Base-by-base conservation (phyloP, 2,113 vertebrate species). In the Hemiprocne comata region DNA sequence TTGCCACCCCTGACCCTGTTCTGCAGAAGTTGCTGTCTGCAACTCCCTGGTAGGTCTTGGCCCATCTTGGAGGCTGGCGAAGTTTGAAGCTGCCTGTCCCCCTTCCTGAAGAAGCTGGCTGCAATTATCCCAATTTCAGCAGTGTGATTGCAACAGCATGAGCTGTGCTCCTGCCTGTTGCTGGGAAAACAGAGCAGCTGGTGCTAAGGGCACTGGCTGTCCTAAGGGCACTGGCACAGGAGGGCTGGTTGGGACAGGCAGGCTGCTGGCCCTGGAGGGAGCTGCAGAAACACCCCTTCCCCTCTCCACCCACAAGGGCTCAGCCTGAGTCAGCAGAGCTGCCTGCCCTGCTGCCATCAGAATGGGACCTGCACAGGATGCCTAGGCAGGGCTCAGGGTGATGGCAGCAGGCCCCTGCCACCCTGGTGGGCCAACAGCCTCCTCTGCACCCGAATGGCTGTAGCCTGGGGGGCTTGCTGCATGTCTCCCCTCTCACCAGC, bases 241-340 rank as follows among this genome's bases (percentile, higher is more conserved):
- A 55, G 36, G 44, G 13, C 23, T 38, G 12, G 58, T 33, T 60
- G 1, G 1, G 54, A 55, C 5, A 48, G n/a, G 21, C 4, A 3
- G 33, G 44, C 26, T 90, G 62, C 50, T 79, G 71, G 46, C 36
- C 36, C 64, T 46, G 11, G 28, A 80, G 64, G n/a, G 51, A 87
- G 58, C 92, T 73, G 54, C 54, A 76, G 40, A 54, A 80, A 5
- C 76, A 57, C 40, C 13, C 11, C 17, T 64, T 81, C 4, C 44
- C 25, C 34, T 26, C n/a, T 78, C 46, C 2, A 1, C 8, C 17
- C 33, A 36, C 6, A 6, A 26, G 16, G 73, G 69, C 75, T 72
- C 0, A 0, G 29, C 10, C 5, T 0, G 2, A 92, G 62, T n/a
- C 7, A 33, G 23, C 23, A 58, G 19, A 55, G 64, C 69, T 91